Base-by-base conservation (phyloP, 2,888 invertebrate genomes). In the Dendrolimus pini region DNA sequence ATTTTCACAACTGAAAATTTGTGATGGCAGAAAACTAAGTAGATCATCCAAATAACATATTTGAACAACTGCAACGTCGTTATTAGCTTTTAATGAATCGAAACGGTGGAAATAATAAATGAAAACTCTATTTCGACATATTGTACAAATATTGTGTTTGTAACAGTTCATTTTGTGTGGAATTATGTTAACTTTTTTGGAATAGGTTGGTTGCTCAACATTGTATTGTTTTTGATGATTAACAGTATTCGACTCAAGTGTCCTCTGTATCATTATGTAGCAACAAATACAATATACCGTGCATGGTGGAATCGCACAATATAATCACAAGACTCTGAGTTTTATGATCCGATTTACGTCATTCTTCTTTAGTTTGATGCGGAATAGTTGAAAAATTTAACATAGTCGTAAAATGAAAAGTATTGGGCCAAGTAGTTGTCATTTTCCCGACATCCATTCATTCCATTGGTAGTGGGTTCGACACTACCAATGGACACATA, bases 71-170 rank as follows among this genome's bases (percentile, higher is more conserved):
- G 55, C 57, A 57, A 58, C 57, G 52, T 47, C 7, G 2, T 12
- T 47, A 47, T 47, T 47, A 47, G 47, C 47, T 47, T 47, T 47
- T 47, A 47, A 47, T 47, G 47, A 47, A 54, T 54, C 52, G 57
- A 9, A 47, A 47, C 47, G 47, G 47, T 55, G 53, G 52, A 54
- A 56, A 59, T 56, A 58, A 58, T 61, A 61, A 58, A 56, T 61
- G 61, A 61, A 61, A 60, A 56, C 60, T 59, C 60, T 59, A 60
- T 63, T 63, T 61, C 63, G 53, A 55, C 61, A 63, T 54, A 41
- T 12, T 59, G 13, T 59, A 58, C 59, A 41, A 12, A 55, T 42
- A 47, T 12, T 58, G 53, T 56, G 58, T 61, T 55, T 60, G 10
- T 59, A 59, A 60, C 47, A 47, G 10, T 47, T 47, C 12, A 30